Percentiles rank a stretch among this genome's conserved stretches.
Conservation (phyloP, 1,140 invertebrate genomes). For the Nymphalis io region DNA sequence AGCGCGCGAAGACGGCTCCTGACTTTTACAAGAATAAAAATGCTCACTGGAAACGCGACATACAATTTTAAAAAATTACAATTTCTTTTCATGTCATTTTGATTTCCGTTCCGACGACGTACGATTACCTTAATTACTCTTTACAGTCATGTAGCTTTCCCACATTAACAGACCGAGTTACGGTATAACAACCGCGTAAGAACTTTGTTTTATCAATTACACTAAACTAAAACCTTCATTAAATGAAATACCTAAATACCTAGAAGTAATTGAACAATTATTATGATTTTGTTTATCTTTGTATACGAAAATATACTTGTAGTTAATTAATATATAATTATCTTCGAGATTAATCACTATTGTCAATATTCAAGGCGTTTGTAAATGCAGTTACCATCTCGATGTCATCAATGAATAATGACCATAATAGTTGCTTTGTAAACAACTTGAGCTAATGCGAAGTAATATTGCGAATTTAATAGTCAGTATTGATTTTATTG, state of each 20-base stretch:
- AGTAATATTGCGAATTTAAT: conserved; percentile 52
- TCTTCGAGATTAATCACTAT: conserved; percentile 60
- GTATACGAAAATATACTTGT: neutral
- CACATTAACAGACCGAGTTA: conserved; percentile 20
- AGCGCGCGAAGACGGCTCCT: conserved; percentile 17
- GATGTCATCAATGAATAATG: conserved; percentile 37
- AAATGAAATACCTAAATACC: neutral
- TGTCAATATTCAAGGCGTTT: conserved; percentile 68
- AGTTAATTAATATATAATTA: conserved; percentile 50
- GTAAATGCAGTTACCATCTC: conserved; percentile 52
- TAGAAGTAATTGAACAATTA: neutral
- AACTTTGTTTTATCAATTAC: neutral
- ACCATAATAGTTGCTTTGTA: conserved; percentile 34
- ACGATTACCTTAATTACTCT: conserved; percentile 12
- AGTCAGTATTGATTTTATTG: neutral
- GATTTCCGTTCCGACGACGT: conserved; percentile 19
- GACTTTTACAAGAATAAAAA: conserved; percentile 17
- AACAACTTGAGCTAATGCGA: conserved; percentile 53
- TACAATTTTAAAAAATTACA: conserved; percentile 32
- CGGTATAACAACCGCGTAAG: conserved; percentile 22
- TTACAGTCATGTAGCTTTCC: conserved; percentile 22
- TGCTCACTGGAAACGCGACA: conserved; percentile 27
- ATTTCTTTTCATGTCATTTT: conserved; percentile 26
- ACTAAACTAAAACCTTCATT: conserved; percentile 10
- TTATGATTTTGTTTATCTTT: neutral